Evolutionary conservation across 2,888 invertebrate species (phyloP).

Genomic region (Melinaea marsaeus): DNA sequence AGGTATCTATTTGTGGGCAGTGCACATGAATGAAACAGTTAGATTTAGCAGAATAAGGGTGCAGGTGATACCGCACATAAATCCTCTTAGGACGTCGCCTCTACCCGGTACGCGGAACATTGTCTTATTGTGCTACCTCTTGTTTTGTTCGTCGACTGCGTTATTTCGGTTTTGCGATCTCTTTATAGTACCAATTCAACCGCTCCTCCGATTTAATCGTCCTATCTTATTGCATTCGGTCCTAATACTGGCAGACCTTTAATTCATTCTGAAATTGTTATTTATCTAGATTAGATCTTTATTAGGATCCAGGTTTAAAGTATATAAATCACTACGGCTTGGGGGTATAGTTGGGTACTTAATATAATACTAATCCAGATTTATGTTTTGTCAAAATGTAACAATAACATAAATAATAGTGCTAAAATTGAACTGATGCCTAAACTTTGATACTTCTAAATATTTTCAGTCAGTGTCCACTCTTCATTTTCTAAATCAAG

Average conservation of each 20-base stretch:
- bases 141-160: slow-evolving; percentile 63
- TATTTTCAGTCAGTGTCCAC: slow-evolving; percentile 8
- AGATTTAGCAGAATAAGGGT: slow-evolving; percentile 39
- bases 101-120: slow-evolving; percentile 68
- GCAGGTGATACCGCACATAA: slow-evolving; percentile 63
- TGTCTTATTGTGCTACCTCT: slow-evolving; percentile 65
- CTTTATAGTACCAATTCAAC: slow-evolving; percentile 43
- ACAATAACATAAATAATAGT: no score
- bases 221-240: slow-evolving; percentile 19
- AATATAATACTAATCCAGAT: no score
- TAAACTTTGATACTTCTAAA: slow-evolving; percentile 6
- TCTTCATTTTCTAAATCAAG: slow-evolving; percentile 29
- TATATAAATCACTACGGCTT: no score
- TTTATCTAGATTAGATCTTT: no score
- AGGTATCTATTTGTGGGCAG: slow-evolving; percentile 13
- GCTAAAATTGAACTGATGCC: no score
- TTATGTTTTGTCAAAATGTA: no score
- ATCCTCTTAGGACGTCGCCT: slow-evolving; percentile 57
- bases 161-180: slow-evolving; percentile 66
- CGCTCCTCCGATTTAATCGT: slow-evolving; percentile 26
- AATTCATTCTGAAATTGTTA: not conserved
- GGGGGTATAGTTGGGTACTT: no score
- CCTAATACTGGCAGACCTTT: slow-evolving; percentile 7
- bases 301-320: no score
- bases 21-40: slow-evolving; percentile 36